These are phyloP conservation scores for Octomys mimax DNA, from an alignment of 2,797 vertebrate genomes.

Conservation along the genomic window DNA sequence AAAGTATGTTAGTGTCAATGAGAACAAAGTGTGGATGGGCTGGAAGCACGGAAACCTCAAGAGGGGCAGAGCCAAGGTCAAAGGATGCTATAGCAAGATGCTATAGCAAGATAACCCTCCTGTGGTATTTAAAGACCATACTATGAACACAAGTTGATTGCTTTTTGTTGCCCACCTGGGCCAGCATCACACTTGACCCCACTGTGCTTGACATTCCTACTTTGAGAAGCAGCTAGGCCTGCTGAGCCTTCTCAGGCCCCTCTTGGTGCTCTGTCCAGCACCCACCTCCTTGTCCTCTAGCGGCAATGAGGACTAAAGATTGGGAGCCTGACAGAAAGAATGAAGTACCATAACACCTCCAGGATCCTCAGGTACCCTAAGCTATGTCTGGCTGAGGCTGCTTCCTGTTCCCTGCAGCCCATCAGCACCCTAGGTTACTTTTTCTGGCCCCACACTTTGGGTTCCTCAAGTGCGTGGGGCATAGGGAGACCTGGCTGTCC, in stretches of 20 bases:
- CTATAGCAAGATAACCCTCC: neutral
- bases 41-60: neutral
- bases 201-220: neutral
- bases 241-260: neutral
- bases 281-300: neutral
- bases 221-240: neutral
- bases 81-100: neutral
- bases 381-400: neutral
- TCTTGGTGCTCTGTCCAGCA: neutral
- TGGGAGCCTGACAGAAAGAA: neutral
- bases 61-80: neutral
- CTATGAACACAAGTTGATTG: neutral
- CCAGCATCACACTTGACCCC: neutral
- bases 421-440: neutral
- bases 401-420: neutral
- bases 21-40: neutral
- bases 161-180: neutral
- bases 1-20: rapidly evolving
- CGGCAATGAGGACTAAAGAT: neutral
- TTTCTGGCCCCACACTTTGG: neutral
- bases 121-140: neutral
- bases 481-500: neutral
- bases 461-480: neutral
- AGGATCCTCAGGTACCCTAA: neutral
- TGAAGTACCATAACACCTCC: neutral